phyloP scores from a whole-genome alignment of 2,113 vertebrate species.

The Pomatostomus ruficeps region DNA sequence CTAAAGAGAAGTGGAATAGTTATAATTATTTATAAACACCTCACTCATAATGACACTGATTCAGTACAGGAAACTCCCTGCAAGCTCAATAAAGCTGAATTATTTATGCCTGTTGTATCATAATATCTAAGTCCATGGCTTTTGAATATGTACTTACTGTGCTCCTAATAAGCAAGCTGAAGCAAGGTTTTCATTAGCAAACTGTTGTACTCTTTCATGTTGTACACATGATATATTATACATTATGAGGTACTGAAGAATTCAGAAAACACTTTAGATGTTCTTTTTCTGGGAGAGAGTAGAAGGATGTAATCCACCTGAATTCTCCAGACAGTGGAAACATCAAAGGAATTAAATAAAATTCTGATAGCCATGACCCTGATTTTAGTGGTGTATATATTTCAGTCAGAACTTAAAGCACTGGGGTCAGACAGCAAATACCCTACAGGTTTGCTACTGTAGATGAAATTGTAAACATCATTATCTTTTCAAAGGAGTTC shows the following conservation, averaged over 20 bases:
- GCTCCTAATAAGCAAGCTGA: not conserved
- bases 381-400: not conserved
- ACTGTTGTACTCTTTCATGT: not conserved
- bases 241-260: not conserved
- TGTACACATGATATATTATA: not conserved
- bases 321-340: not conserved
- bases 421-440: not conserved
- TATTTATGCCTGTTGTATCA: not conserved
- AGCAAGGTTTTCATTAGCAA: not conserved
- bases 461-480: not conserved
- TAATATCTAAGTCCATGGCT: not conserved
- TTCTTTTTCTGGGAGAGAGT: not conserved
- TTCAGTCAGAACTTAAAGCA: not conserved
- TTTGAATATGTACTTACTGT: not conserved
- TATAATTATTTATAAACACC: not conserved
- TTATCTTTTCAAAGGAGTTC: constrained; percentile 8
- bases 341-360: not conserved
- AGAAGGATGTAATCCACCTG: not conserved
- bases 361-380: not conserved
- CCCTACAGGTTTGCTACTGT: not conserved
- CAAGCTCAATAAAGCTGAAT: not conserved
- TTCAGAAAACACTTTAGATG: not conserved
- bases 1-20: not conserved
- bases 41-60: not conserved
- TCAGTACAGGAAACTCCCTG: not conserved